Evolutionary conservation across 2,113 vertebrate species (phyloP).

Genomic region (Pelodiscus sinensis): DNA sequence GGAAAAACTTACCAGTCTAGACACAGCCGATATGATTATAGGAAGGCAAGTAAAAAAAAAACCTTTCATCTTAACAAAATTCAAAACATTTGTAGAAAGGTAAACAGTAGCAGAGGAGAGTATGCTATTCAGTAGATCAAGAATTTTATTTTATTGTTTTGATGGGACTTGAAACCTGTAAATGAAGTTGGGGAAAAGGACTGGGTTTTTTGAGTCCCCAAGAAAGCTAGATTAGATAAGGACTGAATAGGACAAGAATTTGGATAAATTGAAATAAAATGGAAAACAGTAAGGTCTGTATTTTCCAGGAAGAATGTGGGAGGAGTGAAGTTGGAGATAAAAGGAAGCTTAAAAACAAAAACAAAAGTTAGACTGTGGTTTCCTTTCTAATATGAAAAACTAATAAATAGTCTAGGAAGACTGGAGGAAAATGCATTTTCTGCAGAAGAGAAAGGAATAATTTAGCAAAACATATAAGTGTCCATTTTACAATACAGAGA

Average conservation of each 20-base stretch:
- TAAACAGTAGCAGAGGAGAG: neutral
- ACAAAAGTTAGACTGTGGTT: neutral
- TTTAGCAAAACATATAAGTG: neutral
- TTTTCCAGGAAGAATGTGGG: neutral
- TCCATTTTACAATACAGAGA: neutral
- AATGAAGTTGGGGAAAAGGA: neutral
- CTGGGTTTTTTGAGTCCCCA: neutral
- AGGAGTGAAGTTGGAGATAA: neutral
- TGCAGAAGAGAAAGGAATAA: neutral
- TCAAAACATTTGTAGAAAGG: neutral
- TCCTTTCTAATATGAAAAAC: neutral
- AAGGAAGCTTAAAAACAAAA: neutral
- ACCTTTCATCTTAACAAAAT: neutral
- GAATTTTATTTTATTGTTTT: neutral
- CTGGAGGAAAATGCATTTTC: neutral
- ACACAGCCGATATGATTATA: neutral
- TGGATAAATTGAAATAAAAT: neutral
- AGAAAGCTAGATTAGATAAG: neutral
- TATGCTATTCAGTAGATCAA: neutral
- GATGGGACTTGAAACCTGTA: neutral
- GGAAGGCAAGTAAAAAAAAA: neutral
- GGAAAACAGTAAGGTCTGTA: neutral
- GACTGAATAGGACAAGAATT: neutral
- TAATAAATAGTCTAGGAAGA: neutral
- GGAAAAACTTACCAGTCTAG: too few relatives aligned